Conservation (phyloP, 2,888 invertebrate species). For the Lycia hirtaria region DNA sequence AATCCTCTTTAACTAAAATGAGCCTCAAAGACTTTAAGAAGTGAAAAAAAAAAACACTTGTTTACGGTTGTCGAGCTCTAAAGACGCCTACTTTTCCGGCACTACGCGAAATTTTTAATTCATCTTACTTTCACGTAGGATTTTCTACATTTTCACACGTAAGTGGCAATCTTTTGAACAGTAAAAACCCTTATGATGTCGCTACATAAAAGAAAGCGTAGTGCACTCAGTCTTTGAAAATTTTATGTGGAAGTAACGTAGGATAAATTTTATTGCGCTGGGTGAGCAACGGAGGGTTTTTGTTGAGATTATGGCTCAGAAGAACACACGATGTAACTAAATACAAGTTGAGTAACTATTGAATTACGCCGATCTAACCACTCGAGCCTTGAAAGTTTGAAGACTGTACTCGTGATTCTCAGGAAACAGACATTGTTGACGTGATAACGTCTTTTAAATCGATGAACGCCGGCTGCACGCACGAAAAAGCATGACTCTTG, state of each 20-base stretch:
- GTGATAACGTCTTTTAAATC: no score
- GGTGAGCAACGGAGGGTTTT: conserved; percentile 18
- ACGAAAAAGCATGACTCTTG: no score
- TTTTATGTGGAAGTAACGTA: conserved; percentile 33
- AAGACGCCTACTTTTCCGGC: conserved; percentile 56
- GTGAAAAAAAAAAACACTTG: conserved; percentile 55
- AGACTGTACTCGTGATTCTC: no score
- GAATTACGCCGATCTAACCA: no score
- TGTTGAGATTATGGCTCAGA: no score
- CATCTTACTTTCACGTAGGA: conserved; percentile 59
- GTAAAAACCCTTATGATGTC: conserved; percentile 47
- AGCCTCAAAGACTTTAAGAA: conserved; percentile 47
- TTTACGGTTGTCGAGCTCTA: conserved; percentile 55
- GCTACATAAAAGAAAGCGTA: conserved; percentile 34
- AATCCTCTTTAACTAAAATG: conserved; percentile 40
- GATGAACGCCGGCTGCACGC: no score
- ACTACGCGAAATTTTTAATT: conserved; percentile 60
- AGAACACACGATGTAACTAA: no score
- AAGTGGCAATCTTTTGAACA: conserved; percentile 66
- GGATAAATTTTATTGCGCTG: conserved; percentile 30
- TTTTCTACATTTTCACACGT: conserved; percentile 60
- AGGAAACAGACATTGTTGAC: no score
- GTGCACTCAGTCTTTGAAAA: conserved; percentile 30
- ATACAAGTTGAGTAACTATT: no score
- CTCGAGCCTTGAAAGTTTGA: no score